Percentiles rank a stretch among this genome's conserved stretches.
These are phyloP conservation scores for Ophion costatus DNA, from an alignment of 2,888 invertebrate species.

Conservation along the genomic window DNA sequence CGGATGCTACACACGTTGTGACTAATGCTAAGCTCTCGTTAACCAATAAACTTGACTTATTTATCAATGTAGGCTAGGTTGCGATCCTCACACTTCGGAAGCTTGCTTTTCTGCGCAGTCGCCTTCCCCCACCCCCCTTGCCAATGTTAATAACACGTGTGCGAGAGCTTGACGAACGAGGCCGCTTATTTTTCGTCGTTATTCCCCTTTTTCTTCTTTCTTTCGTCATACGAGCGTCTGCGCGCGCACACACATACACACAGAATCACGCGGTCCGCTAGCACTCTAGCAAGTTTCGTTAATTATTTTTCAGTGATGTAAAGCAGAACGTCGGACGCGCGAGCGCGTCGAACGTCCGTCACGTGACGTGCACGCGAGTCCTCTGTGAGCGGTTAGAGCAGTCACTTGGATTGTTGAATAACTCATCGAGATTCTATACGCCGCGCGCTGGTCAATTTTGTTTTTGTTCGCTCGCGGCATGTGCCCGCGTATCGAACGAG, in stretches of 20 bases:
- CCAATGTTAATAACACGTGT: conserved; percentile 43
- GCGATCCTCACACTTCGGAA: conserved; percentile 57
- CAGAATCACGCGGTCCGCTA: background rate
- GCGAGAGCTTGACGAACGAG: conserved; percentile 36
- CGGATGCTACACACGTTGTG: conserved; percentile 46
- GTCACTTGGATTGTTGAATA: background rate
- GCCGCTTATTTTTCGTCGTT: conserved; percentile 23
- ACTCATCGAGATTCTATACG: background rate
- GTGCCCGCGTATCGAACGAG: background rate
- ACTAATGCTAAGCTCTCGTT: conserved; percentile 57
- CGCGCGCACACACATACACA: conserved; percentile 9
- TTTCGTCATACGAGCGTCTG: background rate
- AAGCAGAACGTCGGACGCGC: background rate
- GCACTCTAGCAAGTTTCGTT: background rate
- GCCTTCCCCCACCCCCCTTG: background rate
- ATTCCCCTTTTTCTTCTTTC: background rate
- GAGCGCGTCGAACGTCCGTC: conserved; percentile 14
- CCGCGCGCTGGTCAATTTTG: background rate
- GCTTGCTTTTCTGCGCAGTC: conserved; percentile 1
- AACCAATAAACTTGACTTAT: conserved; percentile 62
- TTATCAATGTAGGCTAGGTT: conserved; percentile 60
- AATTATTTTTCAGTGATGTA: conserved; percentile 25
- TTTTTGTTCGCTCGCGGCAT: background rate
- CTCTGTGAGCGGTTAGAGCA: background rate
- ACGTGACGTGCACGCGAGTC: background rate